Evolutionary conservation across 1,140 invertebrate genomes (phyloP).

Genomic region (Arion vulgaris): DNA sequence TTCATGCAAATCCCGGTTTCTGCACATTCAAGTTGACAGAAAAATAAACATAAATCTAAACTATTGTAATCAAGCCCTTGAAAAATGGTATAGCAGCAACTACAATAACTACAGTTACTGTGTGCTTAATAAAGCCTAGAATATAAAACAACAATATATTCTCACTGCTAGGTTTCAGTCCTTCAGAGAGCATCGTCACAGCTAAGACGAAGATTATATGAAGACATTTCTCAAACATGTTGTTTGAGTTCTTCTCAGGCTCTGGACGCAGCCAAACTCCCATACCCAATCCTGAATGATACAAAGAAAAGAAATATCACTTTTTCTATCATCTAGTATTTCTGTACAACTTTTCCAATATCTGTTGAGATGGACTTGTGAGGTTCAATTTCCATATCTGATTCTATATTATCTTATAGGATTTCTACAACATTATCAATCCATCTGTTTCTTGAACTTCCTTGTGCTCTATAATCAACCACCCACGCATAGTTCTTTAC

Average conservation of each 20-base stretch:
- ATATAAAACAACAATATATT: constrained; percentile 43
- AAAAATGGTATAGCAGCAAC: constrained; percentile 42
- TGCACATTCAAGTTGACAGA: too few relatives aligned
- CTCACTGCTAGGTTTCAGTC: constrained; percentile 32
- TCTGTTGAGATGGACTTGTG: too few relatives aligned
- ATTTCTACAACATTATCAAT: too few relatives aligned
- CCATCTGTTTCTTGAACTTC: too few relatives aligned
- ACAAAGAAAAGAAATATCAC: neutral
- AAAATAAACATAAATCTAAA: neutral
- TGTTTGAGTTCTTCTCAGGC: neutral
- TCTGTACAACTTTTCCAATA: too few relatives aligned
- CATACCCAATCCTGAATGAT: constrained; percentile 36
- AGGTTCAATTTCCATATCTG: too few relatives aligned
- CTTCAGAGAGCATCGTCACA: constrained; percentile 37
- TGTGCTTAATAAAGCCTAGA: constrained; percentile 42
- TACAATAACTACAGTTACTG: constrained; percentile 32
- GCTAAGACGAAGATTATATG: constrained; percentile 34
- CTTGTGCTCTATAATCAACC: too few relatives aligned
- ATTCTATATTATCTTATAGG: too few relatives aligned
- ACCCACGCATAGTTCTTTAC: too few relatives aligned
- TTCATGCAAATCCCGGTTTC: too few relatives aligned
- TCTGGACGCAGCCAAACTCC: neutral
- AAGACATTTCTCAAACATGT: neutral
- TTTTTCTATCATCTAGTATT: too few relatives aligned
- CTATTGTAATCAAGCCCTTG: neutral